Evolutionary conservation across 30 jellyfish, hydroid and myxozoan species (phyloP), one percentile per base, ranked within the genome.

Genomic region (Sanderia malayensis): DNA sequence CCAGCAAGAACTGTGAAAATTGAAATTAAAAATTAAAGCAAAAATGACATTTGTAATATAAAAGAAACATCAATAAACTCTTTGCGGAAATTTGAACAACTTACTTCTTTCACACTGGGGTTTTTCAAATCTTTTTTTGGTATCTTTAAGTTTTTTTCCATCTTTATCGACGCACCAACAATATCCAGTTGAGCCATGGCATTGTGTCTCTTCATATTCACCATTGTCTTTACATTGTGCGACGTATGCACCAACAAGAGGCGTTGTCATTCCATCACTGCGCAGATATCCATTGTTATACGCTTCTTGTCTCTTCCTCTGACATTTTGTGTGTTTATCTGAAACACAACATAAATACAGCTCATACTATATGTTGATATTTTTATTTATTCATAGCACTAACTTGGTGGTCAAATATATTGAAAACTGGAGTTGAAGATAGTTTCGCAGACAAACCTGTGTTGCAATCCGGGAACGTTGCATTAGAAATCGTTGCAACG

Each of bases 161-260:
- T 7, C n/a, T n/a, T 70, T 29, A 31, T 71, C 63, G 20, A 70
- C 94, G 72, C 94, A 81, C 89, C 89, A 72, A 46, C 94, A 81
- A 60, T 53, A 72, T n/a, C 94, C 94, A 29, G 73, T 72, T 0
- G 92, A 80, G n/a, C 82, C 67, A 61, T 81, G 89, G 37, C 94
- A 81, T 61, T 81, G 94, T 4, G 26, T 61, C 26, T 62, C 60
- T 26, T 21, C 32, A 37, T 32, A 66, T 18, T 13, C 29, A 13
- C 85, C 88, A 33, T 17, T 24, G 17, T 32, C 62, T 8, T 44
- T 37, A 31, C 84, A 76, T 25, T 17, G 32, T 1, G 84, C 88
- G 32, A 61, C 31, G 46, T 46, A 82, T 9, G 81, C 74, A 4
- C 87, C 94, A 22, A 59, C 61, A 9, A 37, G 71, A 1, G 71